Evolutionary conservation across 2,113 vertebrate species (phyloP), one percentile per base, ranked within the genome.

Genomic region (Nothobranchius kuhntae): DNA sequence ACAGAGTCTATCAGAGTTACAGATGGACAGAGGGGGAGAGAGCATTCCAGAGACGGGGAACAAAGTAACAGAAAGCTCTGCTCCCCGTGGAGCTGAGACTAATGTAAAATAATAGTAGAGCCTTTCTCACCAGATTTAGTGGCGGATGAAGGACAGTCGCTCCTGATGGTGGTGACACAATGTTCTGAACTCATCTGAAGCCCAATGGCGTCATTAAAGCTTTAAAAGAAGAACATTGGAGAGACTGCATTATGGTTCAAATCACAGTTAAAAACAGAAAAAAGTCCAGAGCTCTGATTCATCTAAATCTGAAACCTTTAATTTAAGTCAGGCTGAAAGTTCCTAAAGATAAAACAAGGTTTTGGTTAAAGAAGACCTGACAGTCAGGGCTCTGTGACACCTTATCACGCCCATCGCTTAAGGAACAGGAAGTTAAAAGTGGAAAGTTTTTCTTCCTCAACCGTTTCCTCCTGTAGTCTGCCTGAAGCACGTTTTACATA

Each of bases 191-290:
- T 86, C 94, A 96, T 95, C 15, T 95, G 94, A 47, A 99, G 93
- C 42, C 97, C 96, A 60, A 96, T 74, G 60, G 89, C 90, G 40
- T 93, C 92, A 84, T 94, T 92, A 89, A 97, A 98, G 76, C 98
- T 99, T 52, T 2, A 38, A 10, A 55, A 65, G 17, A 76, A 24
- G 46, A 24, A n/a, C 11, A 50, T 68, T 46, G 55, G 21, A 21
- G 21, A 21, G 21, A 21, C 21, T 21, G 55, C 21, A 13, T 82
- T 78, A 52, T 21, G 60, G 59, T 52, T 80, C 53, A 81, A 77
- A 70, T 40, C 9, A 8, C 21, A 56, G 56, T 46, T 78, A 51
- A 67, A 72, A 83, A 75, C 68, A 84, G 79, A 56, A 50, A 81
- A 53, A 67, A 66, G 59, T 77, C 78, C 65, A 81, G 42, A 71